Evolutionary conservation across 37 sponge, comb jelly and placozoan genomes (phyloP), one percentile per base, ranked within the genome.

Genomic region (Aplysina aerophoba): DNA sequence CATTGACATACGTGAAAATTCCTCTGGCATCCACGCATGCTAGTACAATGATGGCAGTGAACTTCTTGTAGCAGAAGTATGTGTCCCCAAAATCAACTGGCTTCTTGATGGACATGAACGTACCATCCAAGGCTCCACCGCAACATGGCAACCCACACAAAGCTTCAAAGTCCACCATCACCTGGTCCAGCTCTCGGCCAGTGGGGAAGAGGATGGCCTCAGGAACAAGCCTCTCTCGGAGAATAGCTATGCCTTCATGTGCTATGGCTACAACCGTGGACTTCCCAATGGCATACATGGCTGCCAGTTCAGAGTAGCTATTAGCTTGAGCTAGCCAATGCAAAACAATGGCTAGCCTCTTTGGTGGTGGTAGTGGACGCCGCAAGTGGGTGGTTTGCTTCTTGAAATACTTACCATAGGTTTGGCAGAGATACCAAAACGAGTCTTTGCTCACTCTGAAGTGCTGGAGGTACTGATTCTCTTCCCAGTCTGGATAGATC

Each of bases 401-500:
- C 36, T 71, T 22, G 25, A 84, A 27, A 66, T 14, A 33, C 57
- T n/a, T 65, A 19, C 56, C 74, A 44, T 53, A 84, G 14, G 41
- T 40, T 24, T 71, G 56, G n/a, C 27, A 72, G 6, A 84, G 21
- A 15, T 20, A 55, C 73, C 85, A 66, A 25, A 84, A 84, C 4
- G 74, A n/a, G 6, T 28, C 68, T 36, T 69, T 69, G 6, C 22
- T 8, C 85, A 84, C 40, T 34, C 85, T 34, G 50, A 44, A 84
- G 44, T 84, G 39, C 44, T 68, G 69, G 4, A 54, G 17, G n/a
- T 84, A 84, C 56, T 84, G 72, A 4, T 54, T 84, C 30, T 84
- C 58, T 36, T 84, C 85, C 50, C 57, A 84, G 30, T 84, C 85
- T 21, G 73, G 85, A 84, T 53, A 84, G 3, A 11, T 3, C 55